These are phyloP conservation scores for Clarias magur DNA, from an alignment of 2,113 vertebrate species.

Conservation along the genomic window DNA sequence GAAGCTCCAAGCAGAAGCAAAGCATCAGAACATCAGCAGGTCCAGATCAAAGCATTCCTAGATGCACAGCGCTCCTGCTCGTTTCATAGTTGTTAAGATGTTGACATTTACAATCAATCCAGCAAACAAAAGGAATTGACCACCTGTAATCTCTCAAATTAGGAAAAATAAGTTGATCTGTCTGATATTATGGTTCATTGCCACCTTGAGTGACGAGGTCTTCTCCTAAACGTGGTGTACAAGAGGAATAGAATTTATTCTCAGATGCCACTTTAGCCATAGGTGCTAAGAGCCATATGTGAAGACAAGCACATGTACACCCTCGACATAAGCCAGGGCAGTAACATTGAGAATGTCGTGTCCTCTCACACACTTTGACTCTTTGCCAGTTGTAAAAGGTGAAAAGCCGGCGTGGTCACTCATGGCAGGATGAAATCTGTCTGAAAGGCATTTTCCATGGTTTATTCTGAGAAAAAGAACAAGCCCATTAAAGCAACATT, in stretches of 20 bases:
- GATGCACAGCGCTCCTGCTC: too few species aligned
- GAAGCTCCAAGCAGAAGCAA: too few species aligned
- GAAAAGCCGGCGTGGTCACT: conserved; percentile 8
- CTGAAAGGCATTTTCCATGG: conserved; percentile 34
- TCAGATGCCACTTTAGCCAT: not conserved
- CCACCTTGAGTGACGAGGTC: too few species aligned
- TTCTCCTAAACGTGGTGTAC: too few species aligned
- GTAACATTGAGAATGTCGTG: not conserved
- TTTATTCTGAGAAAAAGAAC: conserved; percentile 51
- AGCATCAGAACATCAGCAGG: too few species aligned
- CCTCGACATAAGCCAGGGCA: not conserved
- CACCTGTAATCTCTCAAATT: too few species aligned
- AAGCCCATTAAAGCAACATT: conserved; percentile 60
- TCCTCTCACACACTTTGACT: not conserved
- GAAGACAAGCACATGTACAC: not conserved
- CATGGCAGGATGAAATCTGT: conserved; percentile 10
- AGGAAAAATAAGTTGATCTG: too few species aligned
- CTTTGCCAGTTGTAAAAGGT: conserved; percentile 7
- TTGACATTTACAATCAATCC: too few species aligned
- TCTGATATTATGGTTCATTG: too few species aligned
- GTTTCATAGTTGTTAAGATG: too few species aligned
- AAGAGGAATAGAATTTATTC: not conserved
- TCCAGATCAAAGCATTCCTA: too few species aligned
- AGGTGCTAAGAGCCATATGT: not conserved
- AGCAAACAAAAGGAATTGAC: too few species aligned